phyloP scores from a whole-genome alignment of 2,113 vertebrate genomes.

The Mus pahari region DNA sequence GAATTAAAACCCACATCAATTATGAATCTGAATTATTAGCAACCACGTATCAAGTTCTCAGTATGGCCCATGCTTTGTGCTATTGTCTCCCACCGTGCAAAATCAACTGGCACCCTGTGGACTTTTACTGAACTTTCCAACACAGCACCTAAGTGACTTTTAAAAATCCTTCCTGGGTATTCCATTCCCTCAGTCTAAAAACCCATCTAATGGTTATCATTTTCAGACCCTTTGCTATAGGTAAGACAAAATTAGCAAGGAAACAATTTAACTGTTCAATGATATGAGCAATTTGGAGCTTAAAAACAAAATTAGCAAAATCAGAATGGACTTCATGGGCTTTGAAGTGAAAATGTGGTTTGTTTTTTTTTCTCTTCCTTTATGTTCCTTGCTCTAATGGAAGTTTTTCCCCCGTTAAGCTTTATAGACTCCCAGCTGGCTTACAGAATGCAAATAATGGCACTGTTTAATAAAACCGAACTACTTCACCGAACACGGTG shows the following conservation, averaged over 20 bases:
- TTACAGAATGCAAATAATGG: slow-evolving; percentile 61
- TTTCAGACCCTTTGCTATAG: slow-evolving; percentile 29
- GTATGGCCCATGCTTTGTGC: background rate
- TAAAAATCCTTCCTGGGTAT: slow-evolving; percentile 22
- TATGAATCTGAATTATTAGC: slow-evolving; percentile 1
- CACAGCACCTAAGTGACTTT: background rate
- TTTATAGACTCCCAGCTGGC: slow-evolving; percentile 23
- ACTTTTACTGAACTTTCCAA: background rate
- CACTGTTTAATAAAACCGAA: slow-evolving; percentile 48
- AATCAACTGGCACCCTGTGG: background rate
- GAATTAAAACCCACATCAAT: slow-evolving; percentile 13
- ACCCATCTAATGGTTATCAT: background rate
- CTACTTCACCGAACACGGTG: slow-evolving; percentile 7
- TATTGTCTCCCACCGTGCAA: background rate
- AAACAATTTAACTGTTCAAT: slow-evolving; percentile 59
- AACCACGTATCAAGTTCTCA: background rate
- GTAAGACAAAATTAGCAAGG: slow-evolving; percentile 64
- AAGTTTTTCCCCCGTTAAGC: slow-evolving; percentile 38
- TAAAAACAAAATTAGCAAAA: slow-evolving; percentile 64
- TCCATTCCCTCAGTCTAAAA: background rate
- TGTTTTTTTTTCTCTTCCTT: background rate
- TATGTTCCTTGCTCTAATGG: slow-evolving; percentile 50
- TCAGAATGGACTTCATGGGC: slow-evolving; percentile 3
- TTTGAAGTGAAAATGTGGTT: slow-evolving; percentile 61
- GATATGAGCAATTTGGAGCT: slow-evolving; percentile 56